phyloP scores from a whole-genome alignment of 1,140 invertebrate species.

The Glomeris maerens region DNA sequence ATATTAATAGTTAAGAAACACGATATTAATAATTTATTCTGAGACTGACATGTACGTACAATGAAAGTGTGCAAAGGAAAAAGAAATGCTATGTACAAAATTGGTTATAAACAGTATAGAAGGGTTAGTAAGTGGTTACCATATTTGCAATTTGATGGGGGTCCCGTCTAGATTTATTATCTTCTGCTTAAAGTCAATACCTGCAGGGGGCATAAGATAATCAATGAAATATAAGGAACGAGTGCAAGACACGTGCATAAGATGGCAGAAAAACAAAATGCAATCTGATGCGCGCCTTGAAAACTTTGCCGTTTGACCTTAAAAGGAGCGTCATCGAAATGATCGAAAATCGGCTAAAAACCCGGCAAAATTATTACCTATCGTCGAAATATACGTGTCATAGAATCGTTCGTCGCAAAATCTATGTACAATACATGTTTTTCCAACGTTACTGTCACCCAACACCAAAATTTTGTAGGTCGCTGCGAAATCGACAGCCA shows the following conservation, averaged over 20 bases:
- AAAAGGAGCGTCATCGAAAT: no score
- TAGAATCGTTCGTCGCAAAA: slow-evolving; percentile 81
- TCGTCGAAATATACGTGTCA: slow-evolving; percentile 79
- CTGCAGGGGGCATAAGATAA: slow-evolving; percentile 33
- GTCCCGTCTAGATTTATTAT: slow-evolving; percentile 70
- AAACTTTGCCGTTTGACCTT: no score
- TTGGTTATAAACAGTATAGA: no score
- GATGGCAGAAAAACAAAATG: no score
- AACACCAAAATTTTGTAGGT: slow-evolving; percentile 74
- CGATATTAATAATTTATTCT: no score
- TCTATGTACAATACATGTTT: slow-evolving; percentile 79
- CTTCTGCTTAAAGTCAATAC: slow-evolving; percentile 83
- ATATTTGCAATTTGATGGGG: slow-evolving; percentile 74
- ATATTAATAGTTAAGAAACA: no score
- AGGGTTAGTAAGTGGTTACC: no score
- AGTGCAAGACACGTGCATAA: not conserved
- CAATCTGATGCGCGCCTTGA: no score
- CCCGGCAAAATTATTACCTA: slow-evolving; percentile 51
- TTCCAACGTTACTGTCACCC: slow-evolving; percentile 80
- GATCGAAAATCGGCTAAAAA: no score
- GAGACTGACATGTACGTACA: no score
- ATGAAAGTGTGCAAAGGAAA: no score
- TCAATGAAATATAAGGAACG: not conserved
- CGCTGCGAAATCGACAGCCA: slow-evolving; percentile 66
- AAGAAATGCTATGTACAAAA: no score